Conservation (phyloP, 2,113 vertebrate genomes). For the Melozone crissalis region DNA sequence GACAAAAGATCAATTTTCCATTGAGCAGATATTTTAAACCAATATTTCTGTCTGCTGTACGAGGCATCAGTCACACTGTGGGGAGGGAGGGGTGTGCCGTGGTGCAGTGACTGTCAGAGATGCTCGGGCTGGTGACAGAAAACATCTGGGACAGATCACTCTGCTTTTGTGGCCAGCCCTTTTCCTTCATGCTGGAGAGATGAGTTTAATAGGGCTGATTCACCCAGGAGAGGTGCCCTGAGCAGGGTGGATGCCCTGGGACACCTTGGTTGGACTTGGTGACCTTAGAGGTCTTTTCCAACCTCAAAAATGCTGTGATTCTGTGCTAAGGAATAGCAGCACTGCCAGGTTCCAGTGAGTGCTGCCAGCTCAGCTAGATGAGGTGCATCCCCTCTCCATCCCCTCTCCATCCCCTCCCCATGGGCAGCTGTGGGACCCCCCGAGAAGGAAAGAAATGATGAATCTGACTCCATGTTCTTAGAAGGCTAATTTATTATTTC, state of each 20-base stretch:
- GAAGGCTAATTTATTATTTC: too few relatives aligned
- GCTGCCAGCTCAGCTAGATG: not conserved
- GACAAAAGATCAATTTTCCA: slow-evolving; percentile 20
- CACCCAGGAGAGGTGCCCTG: not conserved
- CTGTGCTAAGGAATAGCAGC: not conserved
- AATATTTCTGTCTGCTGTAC: not conserved
- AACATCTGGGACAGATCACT: not conserved
- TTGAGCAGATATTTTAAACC: not conserved
- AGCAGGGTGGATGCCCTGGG: not conserved
- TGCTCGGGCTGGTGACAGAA: not conserved
- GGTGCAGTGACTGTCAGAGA: not conserved
- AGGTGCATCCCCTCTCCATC: not conserved
- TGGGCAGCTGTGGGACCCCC: too few relatives aligned
- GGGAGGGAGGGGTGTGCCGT: fast-evolving
- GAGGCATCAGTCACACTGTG: not conserved
- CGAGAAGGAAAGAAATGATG: too few relatives aligned
- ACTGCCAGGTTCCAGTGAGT: not conserved
- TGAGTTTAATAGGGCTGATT: not conserved
- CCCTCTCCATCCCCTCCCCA: not conserved
- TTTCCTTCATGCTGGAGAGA: not conserved
- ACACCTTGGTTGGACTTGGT: not conserved
- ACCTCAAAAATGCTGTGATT: not conserved
- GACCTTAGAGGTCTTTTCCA: not conserved
- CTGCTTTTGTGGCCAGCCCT: not conserved
- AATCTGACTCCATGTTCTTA: too few relatives aligned